Evolutionary conservation across 2,888 invertebrate species (phyloP).

Genomic region (Sinodicranocentrus sp.): DNA sequence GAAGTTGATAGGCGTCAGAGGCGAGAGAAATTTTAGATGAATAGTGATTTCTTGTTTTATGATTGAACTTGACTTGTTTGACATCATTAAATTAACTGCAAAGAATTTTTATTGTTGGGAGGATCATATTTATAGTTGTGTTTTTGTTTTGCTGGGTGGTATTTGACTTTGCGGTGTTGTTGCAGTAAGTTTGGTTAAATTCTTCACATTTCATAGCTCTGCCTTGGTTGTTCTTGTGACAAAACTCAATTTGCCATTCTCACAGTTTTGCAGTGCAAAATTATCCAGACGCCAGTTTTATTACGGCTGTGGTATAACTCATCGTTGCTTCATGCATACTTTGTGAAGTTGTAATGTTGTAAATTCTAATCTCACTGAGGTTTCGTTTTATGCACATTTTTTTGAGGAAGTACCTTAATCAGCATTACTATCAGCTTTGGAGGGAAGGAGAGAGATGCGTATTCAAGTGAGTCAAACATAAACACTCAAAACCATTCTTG

Average conservation of each 20-base stretch:
- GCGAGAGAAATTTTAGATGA: neutral
- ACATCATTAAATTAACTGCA: neutral
- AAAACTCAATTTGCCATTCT: conserved; percentile 43
- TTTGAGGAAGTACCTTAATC: conserved; percentile 1
- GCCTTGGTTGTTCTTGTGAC: conserved; percentile 58
- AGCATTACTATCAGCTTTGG: neutral
- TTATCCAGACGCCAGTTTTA: conserved; percentile 54
- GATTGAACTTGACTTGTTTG: neutral
- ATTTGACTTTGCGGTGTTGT: neutral
- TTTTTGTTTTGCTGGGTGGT: neutral
- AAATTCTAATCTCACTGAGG: neutral
- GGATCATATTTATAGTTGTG: neutral
- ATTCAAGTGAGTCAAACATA: neutral
- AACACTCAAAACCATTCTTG: neutral
- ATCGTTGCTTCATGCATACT: neutral
- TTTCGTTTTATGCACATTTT: conserved; percentile 6
- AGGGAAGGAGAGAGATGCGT: neutral
- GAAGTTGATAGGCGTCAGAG: conserved; percentile 32
- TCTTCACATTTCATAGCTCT: too few relatives aligned
- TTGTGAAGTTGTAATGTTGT: neutral
- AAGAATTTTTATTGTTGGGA: neutral
- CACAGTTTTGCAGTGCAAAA: conserved; percentile 41
- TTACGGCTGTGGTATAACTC: conserved; percentile 48
- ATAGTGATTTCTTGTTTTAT: conserved; percentile 12
- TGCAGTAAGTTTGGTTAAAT: neutral